Evolutionary conservation across 2,113 vertebrate genomes (phyloP), one percentile per base, ranked within the genome.

Genomic region (Glaucidium brasilianum): DNA sequence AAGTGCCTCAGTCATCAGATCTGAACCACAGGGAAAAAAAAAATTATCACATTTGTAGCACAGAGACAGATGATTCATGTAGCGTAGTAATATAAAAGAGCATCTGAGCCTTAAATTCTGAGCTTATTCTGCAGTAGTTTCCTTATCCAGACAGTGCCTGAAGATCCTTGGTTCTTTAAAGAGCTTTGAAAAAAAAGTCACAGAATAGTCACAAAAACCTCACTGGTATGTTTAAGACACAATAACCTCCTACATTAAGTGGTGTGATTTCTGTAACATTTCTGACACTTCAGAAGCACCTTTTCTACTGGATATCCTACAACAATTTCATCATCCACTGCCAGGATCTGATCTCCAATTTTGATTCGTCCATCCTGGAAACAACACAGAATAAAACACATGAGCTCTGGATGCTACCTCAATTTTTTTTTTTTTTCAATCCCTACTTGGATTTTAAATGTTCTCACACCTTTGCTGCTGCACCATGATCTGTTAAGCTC

Each of bases 291-390:
- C 23, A 87, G 84, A 97, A 39, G 53, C 97, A 99, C 99, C 99
- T 99, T 98, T 95, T 99, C 99, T 93, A 98, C 97, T 84, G 98
- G 98, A 96, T 97, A 98, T 23, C 98, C 98, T 21, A 98, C 92
- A 95, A 99, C 98, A 52, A 98, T 97, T 98, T 99, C 98, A 91
- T 99, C 98, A 92, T 99, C 99, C 78, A 99, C 97, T 68, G 98
- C 98, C 76, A 99, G 94, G 85, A 99, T 98, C 66, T 94, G 98
- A 97, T 99, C 98, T 85, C 98, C 99, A 77, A 98, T 96, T 95
- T 98, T 98, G 88, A 99, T 98, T 78, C 97, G 98, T 52, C 98
- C 98, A 94, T 99, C 99, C 99, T 99, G 80, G 34, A 97, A 90
- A 88, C 41, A 93, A 95, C 49, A 69, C 3, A 68, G 23, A 91